phyloP scores from a whole-genome alignment of 1,140 invertebrate species.

The Dinoponera quadriceps region DNA sequence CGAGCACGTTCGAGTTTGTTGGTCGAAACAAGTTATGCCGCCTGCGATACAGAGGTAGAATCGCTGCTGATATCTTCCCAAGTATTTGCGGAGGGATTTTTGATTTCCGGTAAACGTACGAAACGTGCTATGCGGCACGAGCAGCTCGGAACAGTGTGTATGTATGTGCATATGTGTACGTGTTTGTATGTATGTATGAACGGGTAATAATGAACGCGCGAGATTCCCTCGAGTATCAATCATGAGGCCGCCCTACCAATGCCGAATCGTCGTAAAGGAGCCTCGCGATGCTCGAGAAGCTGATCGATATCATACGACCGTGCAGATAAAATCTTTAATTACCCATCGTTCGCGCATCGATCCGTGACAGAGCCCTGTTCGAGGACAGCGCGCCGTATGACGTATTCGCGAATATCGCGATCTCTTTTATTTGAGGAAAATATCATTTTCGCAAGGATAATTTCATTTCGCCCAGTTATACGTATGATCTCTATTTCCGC shows the following conservation, averaged over 20 bases:
- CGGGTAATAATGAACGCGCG: constrained; percentile 24
- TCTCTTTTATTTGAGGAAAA: not conserved
- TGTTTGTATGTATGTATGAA: too few species aligned
- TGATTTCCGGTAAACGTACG: constrained; percentile 50
- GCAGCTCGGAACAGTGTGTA: not conserved
- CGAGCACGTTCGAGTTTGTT: constrained; percentile 28
- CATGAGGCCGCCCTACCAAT: not conserved
- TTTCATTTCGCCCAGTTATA: not conserved
- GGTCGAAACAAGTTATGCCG: constrained; percentile 27
- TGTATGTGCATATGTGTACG: too few species aligned
- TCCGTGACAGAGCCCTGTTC: too few species aligned
- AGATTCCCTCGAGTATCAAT: constrained; percentile 13
- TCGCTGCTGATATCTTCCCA: constrained; percentile 45
- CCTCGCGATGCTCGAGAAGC: not conserved
- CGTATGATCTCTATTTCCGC: not conserved
- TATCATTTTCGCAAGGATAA: not conserved
- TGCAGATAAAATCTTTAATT: constrained; percentile 54
- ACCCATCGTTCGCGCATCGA: constrained; percentile 10
- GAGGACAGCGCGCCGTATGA: too few species aligned
- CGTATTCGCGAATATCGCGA: too few species aligned
- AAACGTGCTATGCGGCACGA: constrained; percentile 11
- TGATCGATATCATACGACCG: constrained; percentile 15
- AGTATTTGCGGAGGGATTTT: constrained; percentile 47
- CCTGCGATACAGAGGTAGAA: constrained; percentile 6
- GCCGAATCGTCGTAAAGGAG: not conserved